Base-by-base conservation (phyloP, 2,888 invertebrate species). In the Peribatodes rhomboidaria region DNA sequence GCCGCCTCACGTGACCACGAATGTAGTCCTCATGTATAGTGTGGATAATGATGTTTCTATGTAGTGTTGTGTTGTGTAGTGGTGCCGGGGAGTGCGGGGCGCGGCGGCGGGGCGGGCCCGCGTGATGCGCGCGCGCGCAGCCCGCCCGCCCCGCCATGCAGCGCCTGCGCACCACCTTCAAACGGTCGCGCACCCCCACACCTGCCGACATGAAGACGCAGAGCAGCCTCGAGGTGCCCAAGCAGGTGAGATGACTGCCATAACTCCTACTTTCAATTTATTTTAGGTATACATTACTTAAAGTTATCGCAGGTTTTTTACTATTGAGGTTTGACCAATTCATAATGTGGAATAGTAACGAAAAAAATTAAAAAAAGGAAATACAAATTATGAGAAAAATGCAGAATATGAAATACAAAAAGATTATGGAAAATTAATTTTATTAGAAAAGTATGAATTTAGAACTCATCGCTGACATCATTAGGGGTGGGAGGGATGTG, bases 131-230 rank as follows among this genome's bases (percentile, higher is more conserved):
- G 86, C 85, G 84, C 83, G 86, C 83, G 87, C 85, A 80, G 83
- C 89, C 90, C 89, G 90, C 88, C 87, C 90, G 90, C 88, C 85
- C 89, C 86, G 93, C 90, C 85, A 96, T 96, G 96, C 96, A 96
- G 94, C 95, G 95, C 86, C 94, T 97, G 94, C 96, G 97, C 86
- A 96, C 97, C 87, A 97, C 97, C 72, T 97, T 97, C 94, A 97
- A 96, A 92, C 95, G 97, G 85, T 97, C 97, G 87, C 95, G 96
- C 82, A 97, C 97, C 75, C 97, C 97, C 71, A 98, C 97, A 70
- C 97, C 97, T 75, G 96, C 97, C 83, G 97, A 98, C 92, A 97
- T 97, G 97, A 97, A 97, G 94, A 97, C 96, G 74, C 97, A 97
- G 87, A 97, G 97, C 91, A 97, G 97, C 89, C 95, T 98, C 79